A percentile compares a stretch with the other conserved stretches of the same genome.
Conservation (phyloP, 2,113 vertebrate species). For the Zosterops hypoxanthus region DNA sequence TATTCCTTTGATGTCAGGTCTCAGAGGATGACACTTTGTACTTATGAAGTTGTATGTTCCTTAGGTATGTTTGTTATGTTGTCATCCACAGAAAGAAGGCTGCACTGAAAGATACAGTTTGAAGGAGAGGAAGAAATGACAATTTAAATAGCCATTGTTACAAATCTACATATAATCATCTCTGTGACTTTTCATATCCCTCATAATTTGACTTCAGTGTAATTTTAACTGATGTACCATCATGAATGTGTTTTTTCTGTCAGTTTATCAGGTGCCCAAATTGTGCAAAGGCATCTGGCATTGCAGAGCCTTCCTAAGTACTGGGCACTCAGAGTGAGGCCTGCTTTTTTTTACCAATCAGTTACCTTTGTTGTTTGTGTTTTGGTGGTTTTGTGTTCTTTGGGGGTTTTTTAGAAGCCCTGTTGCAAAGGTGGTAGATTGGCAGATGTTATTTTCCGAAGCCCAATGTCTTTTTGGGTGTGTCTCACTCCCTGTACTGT, state of each 20-base stretch:
- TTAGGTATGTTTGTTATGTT: neutral
- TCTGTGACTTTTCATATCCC: slow-evolving; percentile 1
- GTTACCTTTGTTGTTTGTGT: neutral
- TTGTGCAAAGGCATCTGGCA: slow-evolving; percentile 14
- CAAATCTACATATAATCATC: neutral
- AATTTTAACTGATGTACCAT: slow-evolving; percentile 14
- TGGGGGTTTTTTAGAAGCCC: neutral
- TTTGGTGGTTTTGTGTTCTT: neutral
- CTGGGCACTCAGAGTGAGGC: neutral
- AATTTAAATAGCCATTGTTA: slow-evolving; percentile 27
- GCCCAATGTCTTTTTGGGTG: neutral
- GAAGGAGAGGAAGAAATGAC: slow-evolving; percentile 23
- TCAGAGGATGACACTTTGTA: slow-evolving; percentile 45
- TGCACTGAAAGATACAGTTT: neutral
- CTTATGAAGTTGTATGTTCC: slow-evolving; percentile 44
- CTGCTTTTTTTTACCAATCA: neutral
- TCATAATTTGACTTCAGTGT: neutral
- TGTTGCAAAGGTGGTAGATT: neutral
- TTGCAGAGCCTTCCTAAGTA: neutral
- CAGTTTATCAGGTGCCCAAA: neutral
- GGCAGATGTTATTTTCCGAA: neutral
- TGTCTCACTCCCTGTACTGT: neutral
- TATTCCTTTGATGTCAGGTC: slow-evolving; percentile 53
- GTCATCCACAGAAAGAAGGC: slow-evolving; percentile 20
- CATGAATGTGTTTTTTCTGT: slow-evolving; percentile 9